These are phyloP conservation scores for Cottus gobio DNA, from an alignment of 2,113 vertebrate genomes.

Conservation along the genomic window DNA sequence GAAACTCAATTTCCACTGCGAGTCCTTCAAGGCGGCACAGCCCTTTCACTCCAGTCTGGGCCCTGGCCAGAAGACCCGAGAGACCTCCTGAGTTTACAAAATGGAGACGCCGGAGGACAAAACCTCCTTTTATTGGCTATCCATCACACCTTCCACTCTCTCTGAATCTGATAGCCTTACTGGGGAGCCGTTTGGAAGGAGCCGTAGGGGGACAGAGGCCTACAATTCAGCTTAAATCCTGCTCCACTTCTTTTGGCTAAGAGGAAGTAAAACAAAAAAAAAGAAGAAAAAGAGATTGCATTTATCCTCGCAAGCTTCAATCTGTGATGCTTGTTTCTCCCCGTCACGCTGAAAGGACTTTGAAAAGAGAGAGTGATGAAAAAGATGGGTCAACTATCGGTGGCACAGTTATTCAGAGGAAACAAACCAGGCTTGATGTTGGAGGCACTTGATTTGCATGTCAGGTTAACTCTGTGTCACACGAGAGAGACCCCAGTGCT, in stretches of 20 bases:
- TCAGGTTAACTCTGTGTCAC: background rate
- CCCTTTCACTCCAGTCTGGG: slow-evolving; percentile 70
- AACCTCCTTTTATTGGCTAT: slow-evolving; percentile 73
- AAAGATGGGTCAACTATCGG: background rate
- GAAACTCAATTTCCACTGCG: slow-evolving; percentile 48
- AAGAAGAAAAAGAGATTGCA: background rate
- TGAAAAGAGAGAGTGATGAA: background rate
- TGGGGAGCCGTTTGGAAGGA: slow-evolving; percentile 32
- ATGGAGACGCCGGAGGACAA: slow-evolving; percentile 74
- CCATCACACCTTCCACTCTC: slow-evolving; percentile 72
- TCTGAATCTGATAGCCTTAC: slow-evolving; percentile 70
- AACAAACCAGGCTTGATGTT: background rate
- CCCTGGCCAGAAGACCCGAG: slow-evolving; percentile 63
- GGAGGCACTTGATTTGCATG: background rate
- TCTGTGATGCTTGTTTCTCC: slow-evolving; percentile 15
- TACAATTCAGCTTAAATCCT: slow-evolving; percentile 57
- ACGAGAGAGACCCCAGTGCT: background rate
- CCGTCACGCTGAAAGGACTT: background rate
- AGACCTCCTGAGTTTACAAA: slow-evolving; percentile 79
- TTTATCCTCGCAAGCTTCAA: slow-evolving; percentile 10
- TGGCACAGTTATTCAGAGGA: background rate
- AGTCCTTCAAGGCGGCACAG: slow-evolving; percentile 49
- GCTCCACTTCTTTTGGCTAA: slow-evolving; percentile 23
- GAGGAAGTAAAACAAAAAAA: background rate
- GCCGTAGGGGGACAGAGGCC: slow-evolving; percentile 7